Base-by-base conservation (phyloP, 35 echinoderm and acorn worm species). In the Strongylocentrotus purpuratus region DNA sequence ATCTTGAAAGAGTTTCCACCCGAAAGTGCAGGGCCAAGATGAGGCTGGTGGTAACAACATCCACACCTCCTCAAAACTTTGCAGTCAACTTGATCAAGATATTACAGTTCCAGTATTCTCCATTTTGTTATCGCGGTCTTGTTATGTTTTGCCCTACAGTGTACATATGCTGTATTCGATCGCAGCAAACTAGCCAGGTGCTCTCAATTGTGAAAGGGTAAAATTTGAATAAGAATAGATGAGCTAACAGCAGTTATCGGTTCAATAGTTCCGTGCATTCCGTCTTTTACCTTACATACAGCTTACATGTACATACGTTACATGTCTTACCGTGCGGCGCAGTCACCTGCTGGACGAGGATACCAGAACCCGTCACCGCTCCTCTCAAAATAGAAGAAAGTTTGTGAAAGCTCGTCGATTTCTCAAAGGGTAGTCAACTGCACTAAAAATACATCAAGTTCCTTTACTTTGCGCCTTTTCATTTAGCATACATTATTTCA, bases 1-100 rank as follows among this genome's bases (percentile, higher is more conserved):
- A 97, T 97, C 91, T 89, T 94, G 94, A 48, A 78, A 20, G 18
- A 58, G 12, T 15, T 4, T 94, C 48, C 46, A 22, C 9, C 92
- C 20, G 45, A 58, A 94, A 94, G 92, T 33, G 31, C 7, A 46
- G 46, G 92, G 4, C 33, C 31, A 45, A 45, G 33, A 45, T 78
- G 65, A 78, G 65, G 65, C 35, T 41, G 35, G 8, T 22, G 28
- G 25, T 8, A 78, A 28, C 20, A 28, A 22, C 20, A 15, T 78
- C 65, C 20, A 78, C 65, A 78, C 28, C 22, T 18, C n/a, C 65
- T 18, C 5, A 78, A 78, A 78, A 78, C 65, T 28, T 18, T 78
- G 20, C 20, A 78, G 22, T 28, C 5, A 47, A 35, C 88, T 90
- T 35, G 33, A 35, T 90, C 17, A 35, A 47, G 18, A 28, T 45